phyloP scores from a whole-genome alignment of 2,797 vertebrate genomes.

The Nasua narica region DNA sequence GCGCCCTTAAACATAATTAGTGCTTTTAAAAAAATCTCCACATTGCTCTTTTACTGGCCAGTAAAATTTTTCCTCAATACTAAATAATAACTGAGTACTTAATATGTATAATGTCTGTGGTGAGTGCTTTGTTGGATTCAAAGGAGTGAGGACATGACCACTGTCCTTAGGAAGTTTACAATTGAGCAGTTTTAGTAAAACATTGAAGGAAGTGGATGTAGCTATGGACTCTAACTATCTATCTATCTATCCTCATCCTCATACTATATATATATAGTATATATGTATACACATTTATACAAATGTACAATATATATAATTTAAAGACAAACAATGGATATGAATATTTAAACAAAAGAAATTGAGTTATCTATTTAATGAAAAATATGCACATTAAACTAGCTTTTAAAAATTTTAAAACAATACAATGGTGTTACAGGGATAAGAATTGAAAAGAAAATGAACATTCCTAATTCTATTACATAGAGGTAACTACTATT shows the following conservation, averaged over 20 bases:
- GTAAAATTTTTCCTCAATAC: background rate
- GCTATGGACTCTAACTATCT: background rate
- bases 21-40: background rate
- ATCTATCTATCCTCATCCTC: too few relatives aligned
- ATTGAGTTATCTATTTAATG: background rate
- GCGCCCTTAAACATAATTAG: background rate
- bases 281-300: background rate
- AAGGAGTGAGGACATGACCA: background rate
- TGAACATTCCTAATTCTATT: background rate
- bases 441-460: background rate
- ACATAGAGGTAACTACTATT: background rate
- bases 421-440: background rate
- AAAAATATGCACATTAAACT: background rate
- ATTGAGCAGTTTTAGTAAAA: background rate
- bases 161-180: background rate
- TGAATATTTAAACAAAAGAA: background rate
- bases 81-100: background rate
- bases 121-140: background rate
- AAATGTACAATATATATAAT: background rate
- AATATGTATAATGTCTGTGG: background rate
- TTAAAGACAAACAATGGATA: background rate
- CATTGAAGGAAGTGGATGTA: background rate
- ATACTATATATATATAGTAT: background rate
- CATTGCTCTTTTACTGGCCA: background rate
- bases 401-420: background rate